Conservation (phyloP, 2,888 invertebrate species). For the Pammene fasciana region DNA sequence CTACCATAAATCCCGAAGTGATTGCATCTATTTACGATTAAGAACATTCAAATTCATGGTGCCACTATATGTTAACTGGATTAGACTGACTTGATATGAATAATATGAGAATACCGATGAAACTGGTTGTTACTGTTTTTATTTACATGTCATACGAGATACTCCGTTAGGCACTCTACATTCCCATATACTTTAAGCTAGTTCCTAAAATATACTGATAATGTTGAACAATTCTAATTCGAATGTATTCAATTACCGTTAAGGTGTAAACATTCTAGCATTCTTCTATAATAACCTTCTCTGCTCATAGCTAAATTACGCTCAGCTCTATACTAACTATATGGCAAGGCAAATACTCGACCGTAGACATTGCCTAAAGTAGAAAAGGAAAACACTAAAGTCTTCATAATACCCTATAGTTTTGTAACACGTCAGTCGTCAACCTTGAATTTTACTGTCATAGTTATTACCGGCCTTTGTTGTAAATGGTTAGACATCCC, state of each 20-base stretch:
- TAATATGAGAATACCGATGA: neutral
- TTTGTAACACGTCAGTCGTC: constrained; percentile 22
- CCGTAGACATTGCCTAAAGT: neutral
- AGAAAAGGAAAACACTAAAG: constrained; percentile 19
- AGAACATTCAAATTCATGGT: neutral
- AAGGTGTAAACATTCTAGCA: too few relatives aligned
- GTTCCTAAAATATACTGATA: neutral
- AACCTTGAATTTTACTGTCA: constrained; percentile 34
- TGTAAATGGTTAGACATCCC: constrained; percentile 24
- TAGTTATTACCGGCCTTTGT: constrained; percentile 33
- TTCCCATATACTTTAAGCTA: neutral
- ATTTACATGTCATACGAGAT: neutral
- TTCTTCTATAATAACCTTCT: too few relatives aligned
- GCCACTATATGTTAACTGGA: neutral
- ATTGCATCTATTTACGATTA: constrained; percentile 8
- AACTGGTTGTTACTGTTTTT: constrained; percentile 8
- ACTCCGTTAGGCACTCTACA: neutral
- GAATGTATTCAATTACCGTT: too few relatives aligned
- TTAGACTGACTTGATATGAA: neutral
- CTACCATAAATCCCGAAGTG: constrained; percentile 14
- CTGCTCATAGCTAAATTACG: too few relatives aligned
- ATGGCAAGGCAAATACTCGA: neutral
- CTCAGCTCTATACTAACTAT: too few relatives aligned
- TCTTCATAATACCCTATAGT: constrained; percentile 22
- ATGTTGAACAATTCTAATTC: neutral